Conservation (phyloP, 2,797 vertebrate species). For the Tiaroga cobitis region DNA sequence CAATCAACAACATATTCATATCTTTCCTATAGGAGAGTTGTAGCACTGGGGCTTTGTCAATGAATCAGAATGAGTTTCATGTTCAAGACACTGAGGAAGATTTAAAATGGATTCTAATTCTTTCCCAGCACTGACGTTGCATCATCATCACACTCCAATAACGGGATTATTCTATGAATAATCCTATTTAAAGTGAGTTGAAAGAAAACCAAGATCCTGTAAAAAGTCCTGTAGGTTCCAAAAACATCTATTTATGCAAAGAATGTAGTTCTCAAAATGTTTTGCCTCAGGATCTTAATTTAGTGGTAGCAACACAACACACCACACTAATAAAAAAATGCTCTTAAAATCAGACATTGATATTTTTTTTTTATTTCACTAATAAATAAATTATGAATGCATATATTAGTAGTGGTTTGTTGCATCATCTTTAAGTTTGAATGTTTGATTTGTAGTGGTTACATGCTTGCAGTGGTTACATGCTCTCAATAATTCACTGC, state of each 20-base stretch:
- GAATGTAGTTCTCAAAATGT: too few species aligned
- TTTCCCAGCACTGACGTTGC: neutral
- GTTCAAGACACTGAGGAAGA: neutral
- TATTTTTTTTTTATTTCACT: neutral
- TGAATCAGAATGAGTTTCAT: neutral
- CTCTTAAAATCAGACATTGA: neutral
- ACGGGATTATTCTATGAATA: neutral
- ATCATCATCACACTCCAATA: neutral
- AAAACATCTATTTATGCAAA: neutral
- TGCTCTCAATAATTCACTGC: neutral
- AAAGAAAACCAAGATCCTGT: neutral
- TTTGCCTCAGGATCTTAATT: neutral
- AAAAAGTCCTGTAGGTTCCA: neutral
- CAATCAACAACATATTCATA: slow-evolving; percentile 56
- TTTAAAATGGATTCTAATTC: neutral
- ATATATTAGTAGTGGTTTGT: neutral
- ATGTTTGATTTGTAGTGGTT: neutral
- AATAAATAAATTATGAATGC: neutral
- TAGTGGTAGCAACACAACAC: neutral
- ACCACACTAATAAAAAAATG: neutral
- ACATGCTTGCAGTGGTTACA: neutral
- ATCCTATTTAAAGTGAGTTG: neutral
- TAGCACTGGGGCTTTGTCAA: slow-evolving; percentile 21
- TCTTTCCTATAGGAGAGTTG: slow-evolving; percentile 24
- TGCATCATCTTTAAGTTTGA: neutral